These are phyloP conservation scores for Clarias magur DNA, from an alignment of 2,113 vertebrate genomes.

Conservation along the genomic window DNA sequence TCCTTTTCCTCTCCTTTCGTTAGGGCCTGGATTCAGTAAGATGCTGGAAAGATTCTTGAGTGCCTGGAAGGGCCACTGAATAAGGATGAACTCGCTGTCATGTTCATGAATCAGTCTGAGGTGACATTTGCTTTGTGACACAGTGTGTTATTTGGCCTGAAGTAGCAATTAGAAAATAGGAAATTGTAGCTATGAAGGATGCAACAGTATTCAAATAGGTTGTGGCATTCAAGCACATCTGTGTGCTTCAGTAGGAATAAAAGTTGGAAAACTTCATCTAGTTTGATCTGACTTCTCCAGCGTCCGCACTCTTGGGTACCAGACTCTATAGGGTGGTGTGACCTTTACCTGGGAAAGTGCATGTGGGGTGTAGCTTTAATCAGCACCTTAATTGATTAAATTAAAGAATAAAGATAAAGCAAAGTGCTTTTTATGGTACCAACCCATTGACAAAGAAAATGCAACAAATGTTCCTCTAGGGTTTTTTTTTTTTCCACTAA, in stretches of 20 bases:
- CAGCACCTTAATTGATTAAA: not conserved
- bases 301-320: too few species aligned
- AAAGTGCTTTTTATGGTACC: not conserved
- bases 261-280: not conserved
- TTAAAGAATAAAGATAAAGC: not conserved
- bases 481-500: not conserved
- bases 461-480: not conserved
- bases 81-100: not conserved
- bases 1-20: not conserved
- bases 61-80: not conserved
- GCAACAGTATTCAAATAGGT: not conserved
- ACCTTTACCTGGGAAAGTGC: not conserved
- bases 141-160: too few species aligned
- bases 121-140: not conserved
- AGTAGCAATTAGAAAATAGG: not conserved
- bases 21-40: not conserved
- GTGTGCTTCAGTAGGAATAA: not conserved
- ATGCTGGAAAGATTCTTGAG: not conserved
- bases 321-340: not conserved
- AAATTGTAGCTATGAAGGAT: not conserved
- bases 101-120: not conserved
- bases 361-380: not conserved
- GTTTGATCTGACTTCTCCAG: not conserved
- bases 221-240: not conserved
- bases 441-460: not conserved